phyloP scores from a whole-genome alignment of 64 coral and sea anemone species.

The Pocillopora verrucosa region DNA sequence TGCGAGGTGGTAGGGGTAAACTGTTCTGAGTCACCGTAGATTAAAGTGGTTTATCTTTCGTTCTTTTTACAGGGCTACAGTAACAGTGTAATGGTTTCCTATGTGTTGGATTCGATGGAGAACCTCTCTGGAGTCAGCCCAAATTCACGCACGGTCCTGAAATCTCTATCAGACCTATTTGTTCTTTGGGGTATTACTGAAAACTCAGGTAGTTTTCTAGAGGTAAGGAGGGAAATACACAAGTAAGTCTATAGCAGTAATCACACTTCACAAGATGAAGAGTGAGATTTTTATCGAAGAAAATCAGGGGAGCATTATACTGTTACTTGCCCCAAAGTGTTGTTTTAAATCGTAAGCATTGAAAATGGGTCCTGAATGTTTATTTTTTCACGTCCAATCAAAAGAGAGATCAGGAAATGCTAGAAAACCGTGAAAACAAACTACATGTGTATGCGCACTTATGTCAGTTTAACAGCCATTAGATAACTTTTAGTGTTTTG shows the following conservation, averaged over 20 bases:
- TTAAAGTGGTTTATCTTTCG: neutral
- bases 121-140: constrained; percentile 31
- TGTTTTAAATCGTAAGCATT: too few species aligned
- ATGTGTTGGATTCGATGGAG: constrained; percentile 25
- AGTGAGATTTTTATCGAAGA: too few species aligned
- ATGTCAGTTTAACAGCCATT: too few species aligned
- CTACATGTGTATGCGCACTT: too few species aligned
- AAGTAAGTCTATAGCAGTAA: neutral
- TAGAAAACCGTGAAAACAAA: too few species aligned
- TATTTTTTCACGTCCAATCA: too few species aligned
- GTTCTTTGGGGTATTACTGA: constrained; percentile 57
- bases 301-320: too few species aligned
- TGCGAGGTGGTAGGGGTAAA: neutral
- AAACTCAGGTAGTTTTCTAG: constrained; percentile 64
- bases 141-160: constrained; percentile 17
- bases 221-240: constrained; percentile 27
- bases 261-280: too few species aligned
- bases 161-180: constrained; percentile 48
- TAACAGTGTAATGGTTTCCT: constrained; percentile 37
- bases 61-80: constrained; percentile 44
- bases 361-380: too few species aligned
- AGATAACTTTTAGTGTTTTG: too few species aligned
- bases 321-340: too few species aligned
- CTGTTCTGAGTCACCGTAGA: neutral
- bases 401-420: too few species aligned